Conservation (phyloP, 2,797 vertebrate species). For the Protonibea diacanthus region DNA sequence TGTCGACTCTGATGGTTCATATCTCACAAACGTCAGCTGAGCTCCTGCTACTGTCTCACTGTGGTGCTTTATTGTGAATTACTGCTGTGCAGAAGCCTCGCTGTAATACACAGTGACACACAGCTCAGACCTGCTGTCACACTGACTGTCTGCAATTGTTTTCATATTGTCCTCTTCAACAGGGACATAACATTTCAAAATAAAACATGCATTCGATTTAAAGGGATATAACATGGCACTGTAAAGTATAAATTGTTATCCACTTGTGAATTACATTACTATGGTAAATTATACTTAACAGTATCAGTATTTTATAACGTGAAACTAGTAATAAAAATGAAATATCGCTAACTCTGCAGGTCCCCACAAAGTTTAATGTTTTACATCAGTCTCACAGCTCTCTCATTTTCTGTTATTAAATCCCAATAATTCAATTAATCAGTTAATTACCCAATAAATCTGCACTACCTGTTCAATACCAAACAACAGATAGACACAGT, state of each 20-base stretch:
- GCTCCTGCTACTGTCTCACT: constrained; percentile 5
- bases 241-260: background rate
- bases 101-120: constrained; percentile 19
- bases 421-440: too few species aligned
- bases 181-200: constrained; percentile 12
- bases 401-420: background rate
- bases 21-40: constrained; percentile 32
- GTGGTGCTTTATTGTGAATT: constrained; percentile 19
- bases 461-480: too few species aligned
- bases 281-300: background rate
- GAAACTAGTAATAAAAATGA: too few species aligned
- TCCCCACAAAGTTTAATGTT: background rate
- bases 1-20: constrained; percentile 21
- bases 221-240: background rate
- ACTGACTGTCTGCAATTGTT: constrained; percentile 5
- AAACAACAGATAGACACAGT: too few species aligned
- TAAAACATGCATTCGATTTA: background rate
- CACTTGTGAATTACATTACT: background rate
- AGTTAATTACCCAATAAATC: too few species aligned
- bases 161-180: constrained; percentile 12
- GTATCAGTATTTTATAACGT: background rate
- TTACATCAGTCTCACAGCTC: background rate
- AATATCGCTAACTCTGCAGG: too few species aligned
- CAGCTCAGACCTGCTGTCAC: constrained; percentile 9
- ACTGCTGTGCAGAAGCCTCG: background rate